Percentiles rank a stretch among this genome's conserved stretches.
Conservation (phyloP, 2,797 vertebrate species). For the Myotis myotis region DNA sequence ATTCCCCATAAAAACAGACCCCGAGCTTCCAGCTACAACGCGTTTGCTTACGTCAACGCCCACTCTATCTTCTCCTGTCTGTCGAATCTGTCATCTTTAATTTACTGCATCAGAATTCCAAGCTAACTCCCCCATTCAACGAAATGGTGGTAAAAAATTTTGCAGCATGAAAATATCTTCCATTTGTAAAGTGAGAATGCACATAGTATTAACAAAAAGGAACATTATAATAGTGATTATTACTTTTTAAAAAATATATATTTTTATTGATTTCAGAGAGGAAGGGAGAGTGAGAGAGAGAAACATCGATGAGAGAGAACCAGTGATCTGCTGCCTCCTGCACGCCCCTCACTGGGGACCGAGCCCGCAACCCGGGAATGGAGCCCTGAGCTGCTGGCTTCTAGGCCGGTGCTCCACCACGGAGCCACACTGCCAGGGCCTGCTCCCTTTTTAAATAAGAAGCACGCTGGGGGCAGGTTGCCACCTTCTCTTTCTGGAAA, state of each 20-base stretch:
- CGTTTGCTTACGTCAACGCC: neutral
- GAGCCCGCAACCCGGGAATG: too few relatives aligned
- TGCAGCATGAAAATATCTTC: constrained; percentile 18
- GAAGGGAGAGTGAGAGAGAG: too few relatives aligned
- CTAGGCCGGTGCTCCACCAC: too few relatives aligned
- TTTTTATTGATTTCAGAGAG: too few relatives aligned
- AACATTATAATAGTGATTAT: neutral
- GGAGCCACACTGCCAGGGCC: too few relatives aligned
- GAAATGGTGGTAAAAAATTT: constrained; percentile 13
- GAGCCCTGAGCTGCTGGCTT: too few relatives aligned
- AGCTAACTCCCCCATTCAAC: neutral
- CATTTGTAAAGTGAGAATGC: constrained; percentile 16
- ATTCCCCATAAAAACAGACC: neutral
- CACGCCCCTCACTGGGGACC: too few relatives aligned
- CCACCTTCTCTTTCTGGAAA: neutral
- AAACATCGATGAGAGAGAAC: too few relatives aligned
- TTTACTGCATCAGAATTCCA: constrained; percentile 2
- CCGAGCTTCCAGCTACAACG: neutral
- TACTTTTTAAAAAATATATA: neutral
- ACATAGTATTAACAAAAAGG: neutral
- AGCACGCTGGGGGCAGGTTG: neutral
- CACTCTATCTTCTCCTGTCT: neutral
- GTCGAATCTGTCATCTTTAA: neutral
- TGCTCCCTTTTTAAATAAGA: neutral
- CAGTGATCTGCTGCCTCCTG: too few relatives aligned